Evolutionary conservation across 1,140 invertebrate species (phyloP).

Genomic region (Euwallacea fornicatus): DNA sequence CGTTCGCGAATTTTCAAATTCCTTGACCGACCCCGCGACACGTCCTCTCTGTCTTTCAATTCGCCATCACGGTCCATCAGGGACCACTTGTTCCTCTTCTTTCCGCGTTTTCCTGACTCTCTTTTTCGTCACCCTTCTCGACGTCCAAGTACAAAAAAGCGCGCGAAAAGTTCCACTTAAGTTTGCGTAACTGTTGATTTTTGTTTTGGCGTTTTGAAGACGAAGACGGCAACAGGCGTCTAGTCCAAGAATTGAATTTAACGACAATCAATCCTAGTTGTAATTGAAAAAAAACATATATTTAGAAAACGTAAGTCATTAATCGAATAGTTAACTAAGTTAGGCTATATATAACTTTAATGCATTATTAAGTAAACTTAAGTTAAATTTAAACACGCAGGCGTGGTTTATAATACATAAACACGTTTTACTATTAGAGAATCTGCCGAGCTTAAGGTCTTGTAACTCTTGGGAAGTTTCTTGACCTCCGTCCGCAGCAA

Average conservation of each 20-base stretch:
- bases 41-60: constrained; percentile 36
- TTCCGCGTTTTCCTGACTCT: constrained; percentile 14
- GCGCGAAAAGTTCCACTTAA: constrained; percentile 32
- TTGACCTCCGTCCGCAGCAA: constrained; percentile 35
- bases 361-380: constrained; percentile 21
- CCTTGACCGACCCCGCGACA: constrained; percentile 15
- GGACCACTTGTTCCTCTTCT: constrained; percentile 13
- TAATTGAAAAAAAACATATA: background rate
- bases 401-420: constrained; percentile 17
- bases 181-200: constrained; percentile 34
- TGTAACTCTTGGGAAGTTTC: constrained; percentile 25
- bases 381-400: constrained; percentile 22
- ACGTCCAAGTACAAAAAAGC: constrained; percentile 34
- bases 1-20: constrained; percentile 21
- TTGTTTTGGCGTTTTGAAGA: constrained; percentile 50
- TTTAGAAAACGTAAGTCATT: constrained; percentile 30
- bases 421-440: constrained; percentile 20
- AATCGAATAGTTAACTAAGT: background rate
- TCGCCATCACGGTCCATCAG: constrained; percentile 27
- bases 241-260: constrained; percentile 55
- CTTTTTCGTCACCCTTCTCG: constrained; percentile 12
- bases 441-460: constrained; percentile 21
- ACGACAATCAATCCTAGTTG: constrained; percentile 51
- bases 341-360: constrained; percentile 4
- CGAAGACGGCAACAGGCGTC: constrained; percentile 51